Evolutionary conservation across 2,888 invertebrate genomes (phyloP), one percentile per base, ranked within the genome.

Genomic region (Clostera curtula): DNA sequence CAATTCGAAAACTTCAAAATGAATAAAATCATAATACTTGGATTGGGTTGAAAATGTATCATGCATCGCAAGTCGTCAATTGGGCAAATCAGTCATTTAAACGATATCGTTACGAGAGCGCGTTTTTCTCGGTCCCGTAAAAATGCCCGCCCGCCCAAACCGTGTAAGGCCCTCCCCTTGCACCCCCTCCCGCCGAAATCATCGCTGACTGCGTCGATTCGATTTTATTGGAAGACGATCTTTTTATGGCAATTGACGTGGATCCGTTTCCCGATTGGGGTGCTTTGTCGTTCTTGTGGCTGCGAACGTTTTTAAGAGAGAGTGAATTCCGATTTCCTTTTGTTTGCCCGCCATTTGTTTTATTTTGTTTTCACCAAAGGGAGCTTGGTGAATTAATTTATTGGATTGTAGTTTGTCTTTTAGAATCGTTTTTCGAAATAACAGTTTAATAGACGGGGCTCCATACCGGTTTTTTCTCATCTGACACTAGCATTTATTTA

Each of bases 121-220:
- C 55, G 65, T 70, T 72, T 75, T 73, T 72, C 65, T 66, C 49
- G 50, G 51, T 56, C 49, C 56, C 49, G 61, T 53, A 74, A 77
- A 79, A 76, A 74, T 66, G 55, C 56, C 66, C 70, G 67, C 70
- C 80, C 82, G 82, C 82, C 82, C 80, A 74, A 77, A 80, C 76
- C 80, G 53, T 82, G 82, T 83, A 46, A 31, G 43, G 28, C 18
- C 19, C 21, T 27, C 25, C 40, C 40, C 42, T 31, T 25, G 40
- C 33, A 34, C 36, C 36, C 38, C 40, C 37, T 27, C 52, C 51
- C 49, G 43, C 56, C 49, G 54, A 52, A 67, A 63, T 72, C 70
- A 75, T 75, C 67, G 74, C 71, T 77, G 76, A 77, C 79, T 71
- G 64, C 66, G 71, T 70, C 62, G 64, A 68, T 66, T 68, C 61